phyloP scores from a whole-genome alignment of 2,797 vertebrate species.

The Mus minutoides region DNA sequence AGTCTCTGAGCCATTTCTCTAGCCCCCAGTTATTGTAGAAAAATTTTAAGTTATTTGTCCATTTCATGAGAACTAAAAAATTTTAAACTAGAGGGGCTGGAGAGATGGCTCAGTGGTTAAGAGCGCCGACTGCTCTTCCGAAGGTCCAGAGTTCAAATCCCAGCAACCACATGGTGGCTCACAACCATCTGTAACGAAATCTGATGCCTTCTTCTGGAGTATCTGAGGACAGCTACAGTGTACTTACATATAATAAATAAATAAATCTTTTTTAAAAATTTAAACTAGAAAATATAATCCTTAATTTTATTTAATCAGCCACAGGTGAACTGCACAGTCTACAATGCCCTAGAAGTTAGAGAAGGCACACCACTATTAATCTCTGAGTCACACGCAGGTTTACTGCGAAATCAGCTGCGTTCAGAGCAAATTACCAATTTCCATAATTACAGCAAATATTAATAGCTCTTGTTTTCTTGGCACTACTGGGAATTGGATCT shows the following conservation, averaged over 20 bases:
- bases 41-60: slow-evolving; percentile 5
- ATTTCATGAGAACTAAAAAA: slow-evolving; percentile 39
- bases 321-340: slow-evolving; percentile 26
- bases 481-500: neutral
- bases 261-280: no score
- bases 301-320: slow-evolving; percentile 13
- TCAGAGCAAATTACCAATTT: slow-evolving; percentile 38
- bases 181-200: no score
- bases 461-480: neutral
- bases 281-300: slow-evolving; percentile 24
- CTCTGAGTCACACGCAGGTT: neutral
- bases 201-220: no score
- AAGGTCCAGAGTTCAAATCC: no score
- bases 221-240: no score
- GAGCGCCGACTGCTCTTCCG: no score
- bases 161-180: no score
- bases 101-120: no score
- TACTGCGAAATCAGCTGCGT: slow-evolving; percentile 32
- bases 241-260: no score
- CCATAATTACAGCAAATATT: slow-evolving; percentile 9
- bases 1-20: neutral
- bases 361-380: neutral
- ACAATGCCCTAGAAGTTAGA: slow-evolving; percentile 35
- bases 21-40: neutral
- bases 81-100: neutral